Base-by-base conservation (phyloP, 2,888 invertebrate genomes). In the Eledona agricola region DNA sequence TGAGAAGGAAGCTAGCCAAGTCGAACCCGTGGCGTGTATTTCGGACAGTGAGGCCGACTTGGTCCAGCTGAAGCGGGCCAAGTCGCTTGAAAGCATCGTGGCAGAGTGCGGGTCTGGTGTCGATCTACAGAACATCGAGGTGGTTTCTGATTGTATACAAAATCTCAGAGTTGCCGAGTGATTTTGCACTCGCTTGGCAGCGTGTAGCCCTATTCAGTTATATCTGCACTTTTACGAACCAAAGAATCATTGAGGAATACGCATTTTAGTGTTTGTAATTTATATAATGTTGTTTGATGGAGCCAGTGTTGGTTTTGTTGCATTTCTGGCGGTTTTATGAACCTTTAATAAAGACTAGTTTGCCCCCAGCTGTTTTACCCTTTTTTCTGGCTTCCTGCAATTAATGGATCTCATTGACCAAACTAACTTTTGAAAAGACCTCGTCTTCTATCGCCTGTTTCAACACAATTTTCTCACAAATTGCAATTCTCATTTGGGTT, bases 71-170 rank as follows among this genome's bases (percentile, higher is more conserved):
- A 84, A 84, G 71, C 81, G 83, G 55, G 82, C 83, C 53, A 83
- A 83, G 67, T 84, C 84, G 0, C 75, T 84, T 23, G 84, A 85
- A 66, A 83, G 83, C 71, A 79, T 84, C 13, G 42, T 76, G 67
- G 60, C 81, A 4, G 75, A 83, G 50, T 69, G 77, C n/a, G 23
- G 43, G 5, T 31, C 53, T 22, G 22, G 32, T 2, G 35, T 43
- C 4, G 69, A 71, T 51, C 45, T 64, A 31, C 58, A 57, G 34
- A 56, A 38, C 7, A 59, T 66, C 15, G 84, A 85, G 59, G 79
- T 82, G 64, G 82, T 84, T 29, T 84, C 84, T 4, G 81, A 81
- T 55, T 79, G 80, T 61, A 84, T 85, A 67, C 82, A 84, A 70
- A 84, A 83, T 67, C 70, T 84, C 45, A 83, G 81, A 71, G 83